Base-by-base conservation (phyloP, 2,888 invertebrate species). In the Plutella xylostella region DNA sequence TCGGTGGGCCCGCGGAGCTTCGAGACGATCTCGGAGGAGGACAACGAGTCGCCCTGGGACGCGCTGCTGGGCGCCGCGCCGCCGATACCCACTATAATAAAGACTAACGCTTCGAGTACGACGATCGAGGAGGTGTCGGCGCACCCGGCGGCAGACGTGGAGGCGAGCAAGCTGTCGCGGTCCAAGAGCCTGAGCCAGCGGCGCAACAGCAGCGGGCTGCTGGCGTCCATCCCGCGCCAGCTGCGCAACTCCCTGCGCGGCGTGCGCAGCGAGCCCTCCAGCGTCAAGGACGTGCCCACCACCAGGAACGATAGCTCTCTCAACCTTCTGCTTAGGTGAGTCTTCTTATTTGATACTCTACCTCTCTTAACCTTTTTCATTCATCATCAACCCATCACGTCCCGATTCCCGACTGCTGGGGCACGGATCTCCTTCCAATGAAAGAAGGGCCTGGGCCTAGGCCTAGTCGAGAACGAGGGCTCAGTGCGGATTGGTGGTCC, bases 191-290 rank as follows among this genome's bases (percentile, higher is more conserved):
- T 83, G 48, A 83, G 78, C 57, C 83, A 79, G 56, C 72, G 80
- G 45, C 75, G 79, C 59, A 79, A 75, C 56, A 82, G 79, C 59
- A 80, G 85, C 43, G 86, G 87, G 51, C 69, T 88, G 30, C 72
- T 87, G 51, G 82, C 80, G 46, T 75, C 86, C 30, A 74, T 87
- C 55, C 85, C 86, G 51, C 76, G 78, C 58, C 85, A 82, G 56
- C 73, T 85, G 54, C 70, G 84, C 51, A 72, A 77, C 49, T 85
- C 86, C 37, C 73, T 86, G 47, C 76, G 85, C 42, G 86, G 74
- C 38, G 71, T 86, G 57, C 66, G 83, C 60, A 75, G 86, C 61
- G 70, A 85, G 65, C 78, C 83, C 48, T 80, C 82, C 46, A 82
- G 82, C 57, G 80, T 82, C 51, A 83, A 83, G 58, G 82, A 78